phyloP scores from a whole-genome alignment of 2,113 vertebrate genomes.

The Amblyopsis rosae region DNA sequence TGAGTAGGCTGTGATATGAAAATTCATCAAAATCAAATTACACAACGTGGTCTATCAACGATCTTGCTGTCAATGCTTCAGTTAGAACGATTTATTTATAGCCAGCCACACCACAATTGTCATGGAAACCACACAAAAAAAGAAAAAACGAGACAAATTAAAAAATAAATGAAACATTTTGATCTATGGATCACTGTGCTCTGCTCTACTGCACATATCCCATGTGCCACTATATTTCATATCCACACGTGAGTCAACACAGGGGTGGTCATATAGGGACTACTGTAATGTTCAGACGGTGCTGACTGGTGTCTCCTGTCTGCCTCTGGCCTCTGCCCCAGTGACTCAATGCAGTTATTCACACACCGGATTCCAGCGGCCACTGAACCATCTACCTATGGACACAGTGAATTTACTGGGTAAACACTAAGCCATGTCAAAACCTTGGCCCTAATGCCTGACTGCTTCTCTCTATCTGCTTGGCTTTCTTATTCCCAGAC shows the following conservation, averaged over 20 bases:
- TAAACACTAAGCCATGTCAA: conserved; percentile 61
- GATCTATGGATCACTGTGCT: conserved; percentile 47
- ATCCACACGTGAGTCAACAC: conserved; percentile 70
- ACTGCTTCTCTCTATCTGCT: neutral
- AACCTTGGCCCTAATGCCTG: conserved; percentile 31
- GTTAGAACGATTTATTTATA: conserved; percentile 2
- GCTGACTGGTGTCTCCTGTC: conserved; percentile 73
- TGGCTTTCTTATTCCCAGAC: neutral
- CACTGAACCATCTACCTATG: conserved; percentile 62
- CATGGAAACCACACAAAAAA: conserved; percentile 41
- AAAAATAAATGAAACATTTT: neutral
- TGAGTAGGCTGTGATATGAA: conserved; percentile 16
- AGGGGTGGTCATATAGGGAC: conserved; percentile 58
- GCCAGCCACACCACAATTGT: conserved; percentile 26
- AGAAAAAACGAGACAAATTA: conserved; percentile 50
- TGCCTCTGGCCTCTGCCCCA: conserved; percentile 60
- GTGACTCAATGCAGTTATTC: conserved; percentile 76
- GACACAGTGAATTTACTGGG: conserved; percentile 73
- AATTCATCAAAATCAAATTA: conserved; percentile 39
- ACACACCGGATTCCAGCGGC: conserved; percentile 69
- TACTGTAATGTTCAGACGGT: conserved; percentile 70
- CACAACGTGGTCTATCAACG: neutral
- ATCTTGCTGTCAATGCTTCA: conserved; percentile 21
- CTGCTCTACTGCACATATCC: conserved; percentile 49
- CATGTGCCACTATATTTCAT: conserved; percentile 68